Percentiles rank a stretch among this genome's conserved stretches.
Conservation (phyloP, 2,113 vertebrate species). For the Aviceda subcristata region DNA sequence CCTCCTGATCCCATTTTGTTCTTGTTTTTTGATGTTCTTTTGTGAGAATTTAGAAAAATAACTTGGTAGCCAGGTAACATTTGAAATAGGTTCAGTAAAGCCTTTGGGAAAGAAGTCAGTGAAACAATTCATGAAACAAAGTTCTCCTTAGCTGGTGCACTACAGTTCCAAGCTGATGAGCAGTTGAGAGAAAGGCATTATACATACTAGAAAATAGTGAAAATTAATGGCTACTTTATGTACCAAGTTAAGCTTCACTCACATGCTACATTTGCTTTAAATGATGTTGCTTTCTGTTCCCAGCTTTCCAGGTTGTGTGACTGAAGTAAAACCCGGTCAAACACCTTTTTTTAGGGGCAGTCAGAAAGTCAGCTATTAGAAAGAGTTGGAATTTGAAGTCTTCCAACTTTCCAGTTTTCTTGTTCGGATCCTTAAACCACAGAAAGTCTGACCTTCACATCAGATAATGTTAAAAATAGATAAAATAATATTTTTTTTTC, state of each 20-base stretch:
- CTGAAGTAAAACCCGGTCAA: not conserved
- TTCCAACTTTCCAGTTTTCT: not conserved
- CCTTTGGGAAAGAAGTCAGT: not conserved
- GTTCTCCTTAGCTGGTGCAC: not conserved
- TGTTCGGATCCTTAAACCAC: not conserved
- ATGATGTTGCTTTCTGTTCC: not conserved
- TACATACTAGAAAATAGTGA: constrained; percentile 2
- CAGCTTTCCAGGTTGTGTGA: not conserved
- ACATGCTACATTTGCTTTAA: constrained; percentile 43
- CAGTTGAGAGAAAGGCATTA: not conserved
- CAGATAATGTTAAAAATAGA: constrained; percentile 12
- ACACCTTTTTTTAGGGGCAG: not conserved
- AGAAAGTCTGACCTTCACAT: not conserved
- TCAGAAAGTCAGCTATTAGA: not conserved
- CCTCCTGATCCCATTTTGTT: not conserved
- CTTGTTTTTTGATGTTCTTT: not conserved
- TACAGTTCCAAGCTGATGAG: not conserved
- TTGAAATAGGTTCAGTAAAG: not conserved
- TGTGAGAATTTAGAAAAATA: not conserved
- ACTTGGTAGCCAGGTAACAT: not conserved
- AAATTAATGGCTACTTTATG: constrained; percentile 30
- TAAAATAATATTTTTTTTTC: not conserved
- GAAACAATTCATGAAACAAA: not conserved
- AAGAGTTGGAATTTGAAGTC: not conserved
- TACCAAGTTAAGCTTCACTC: constrained; percentile 10